Base-by-base conservation (phyloP, 2,888 invertebrate species). In the Micoletzkya japonica region DNA sequence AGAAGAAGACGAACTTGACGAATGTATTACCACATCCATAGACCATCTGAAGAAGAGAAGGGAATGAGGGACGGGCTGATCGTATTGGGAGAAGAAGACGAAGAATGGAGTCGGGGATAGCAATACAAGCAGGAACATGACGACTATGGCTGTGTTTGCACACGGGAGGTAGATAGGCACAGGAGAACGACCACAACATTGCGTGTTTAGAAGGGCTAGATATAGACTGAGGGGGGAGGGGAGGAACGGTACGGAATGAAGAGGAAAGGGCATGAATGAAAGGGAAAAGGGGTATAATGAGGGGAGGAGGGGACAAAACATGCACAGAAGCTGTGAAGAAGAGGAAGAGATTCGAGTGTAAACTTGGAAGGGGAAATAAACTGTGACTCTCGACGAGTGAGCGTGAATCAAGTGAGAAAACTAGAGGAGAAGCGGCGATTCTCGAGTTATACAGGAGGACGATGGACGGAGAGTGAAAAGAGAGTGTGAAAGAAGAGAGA, bases 1-100 rank as follows among this genome's bases (percentile, higher is more conserved):
- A 32, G 63, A 84, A 83, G 64, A 84, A 80, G n/a, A 82, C 59
- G 20, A 81, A 74, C 69, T 85, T 84, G 36, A 84, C 71, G 66
- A 78, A 76, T 4, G 81, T 75, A 61, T 82, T 82, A 7, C 79
- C 81, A 60, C 77, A 81, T 39, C 80, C 81, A 73, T 81, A 76
- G 2, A 79, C 81, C 84, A 84, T 84, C 64, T 69, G 70, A 54
- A 30, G 24, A 70, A 30, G 24, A 20, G 56, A 24, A 64, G 26
- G 26, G 26, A 24, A 7, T 54, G 54, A 54, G 54, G 7, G 26
- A 54, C 10, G 20, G 59, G 20, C 14, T 20, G 44, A 20, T 20
- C 10, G 44, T 10, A 44, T 44, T 20, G n/a, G n/a, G n/a, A n/a
- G n/a, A n/a, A n/a, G 14, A 44, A 14, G 44, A 44, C 44, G 14